Evolutionary conservation across 2,888 invertebrate species (phyloP), one percentile per base, ranked within the genome.

Genomic region (Aquatica leii): DNA sequence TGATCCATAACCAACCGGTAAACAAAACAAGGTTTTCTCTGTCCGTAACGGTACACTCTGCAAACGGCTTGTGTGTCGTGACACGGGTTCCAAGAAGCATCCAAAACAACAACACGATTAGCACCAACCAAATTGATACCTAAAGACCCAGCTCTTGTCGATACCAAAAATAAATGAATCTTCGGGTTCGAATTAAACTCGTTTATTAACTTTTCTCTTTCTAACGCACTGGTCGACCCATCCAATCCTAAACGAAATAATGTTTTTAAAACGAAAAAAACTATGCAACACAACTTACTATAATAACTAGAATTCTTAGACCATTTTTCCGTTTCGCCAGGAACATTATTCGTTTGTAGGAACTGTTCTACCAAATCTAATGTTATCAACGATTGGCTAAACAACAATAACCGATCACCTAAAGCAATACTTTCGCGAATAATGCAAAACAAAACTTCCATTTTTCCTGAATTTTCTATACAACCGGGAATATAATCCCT

Each of bases 61-160:
- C 98, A 98, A 11, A 99, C 97, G 24, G 98, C 98, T 84, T 96
- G 96, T 0, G 95, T 95, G 78, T 98, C 98, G 77, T 99, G 98
- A 78, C 98, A 98, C 0, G 98, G 98, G 84, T 99, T 99, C 98
- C 98, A 99, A 37, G 96, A 97, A 11, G 98, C 98, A 81, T 99
- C 99, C 76, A 98, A 92, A 51, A 99, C 97, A 41, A 98, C 92
- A 3, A 98, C 98, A 31, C 99, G 87, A 82, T 98, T 98, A 0
- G 99, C 99, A 12, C 98, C 97, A 15, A 97, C 94, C 67, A 99
- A 86, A 84, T 99, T 99, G 69, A 99, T 98, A 6, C 99, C 99
- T 31, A 98, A 84, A 11, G 97, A 97, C 1, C 98, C 98, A 35
- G 98, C 98, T 72, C 96, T 87, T 0, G 99, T 99, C 0, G 98